Conservation (phyloP, 2,113 vertebrate genomes). For the Galeopterus variegatus region DNA sequence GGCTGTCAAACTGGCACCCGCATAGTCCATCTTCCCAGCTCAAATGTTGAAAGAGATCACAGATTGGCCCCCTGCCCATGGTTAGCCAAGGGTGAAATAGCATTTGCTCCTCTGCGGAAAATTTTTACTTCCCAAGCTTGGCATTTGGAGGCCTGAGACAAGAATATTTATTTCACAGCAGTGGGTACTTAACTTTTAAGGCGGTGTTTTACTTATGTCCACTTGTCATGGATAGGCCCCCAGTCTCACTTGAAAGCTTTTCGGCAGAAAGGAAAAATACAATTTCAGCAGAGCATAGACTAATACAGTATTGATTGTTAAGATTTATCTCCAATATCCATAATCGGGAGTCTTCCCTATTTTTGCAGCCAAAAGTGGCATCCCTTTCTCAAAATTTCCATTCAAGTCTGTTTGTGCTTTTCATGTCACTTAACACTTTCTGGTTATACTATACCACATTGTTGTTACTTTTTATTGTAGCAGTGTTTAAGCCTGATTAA, state of each 20-base stretch:
- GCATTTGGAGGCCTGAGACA: constrained; percentile 69
- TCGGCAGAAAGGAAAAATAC: constrained; percentile 36
- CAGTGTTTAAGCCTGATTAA: neutral
- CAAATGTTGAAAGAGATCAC: constrained; percentile 31
- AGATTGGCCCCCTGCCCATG: constrained; percentile 60
- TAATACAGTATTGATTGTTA: neutral
- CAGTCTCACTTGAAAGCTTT: constrained; percentile 44
- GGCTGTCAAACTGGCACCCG: neutral
- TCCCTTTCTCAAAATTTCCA: neutral
- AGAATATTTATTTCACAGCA: constrained; percentile 72
- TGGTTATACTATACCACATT: neutral
- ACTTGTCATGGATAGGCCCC: constrained; percentile 12
- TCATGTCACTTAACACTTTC: neutral
- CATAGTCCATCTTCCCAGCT: constrained; percentile 8
- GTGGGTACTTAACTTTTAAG: constrained; percentile 52
- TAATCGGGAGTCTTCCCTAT: neutral
- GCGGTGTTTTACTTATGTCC: constrained; percentile 18
- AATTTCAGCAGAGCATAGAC: neutral
- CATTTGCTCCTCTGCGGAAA: constrained; percentile 64
- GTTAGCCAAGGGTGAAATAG: constrained; percentile 74
- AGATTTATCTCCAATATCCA: neutral
- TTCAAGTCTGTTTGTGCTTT: neutral
- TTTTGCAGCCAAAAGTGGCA: neutral
- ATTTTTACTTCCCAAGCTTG: constrained; percentile 39
- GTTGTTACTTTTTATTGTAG: neutral